Percentiles rank a stretch among this genome's conserved stretches.
phyloP scores from a whole-genome alignment of 2,113 vertebrate species.

The Dromaius novaehollandiae region DNA sequence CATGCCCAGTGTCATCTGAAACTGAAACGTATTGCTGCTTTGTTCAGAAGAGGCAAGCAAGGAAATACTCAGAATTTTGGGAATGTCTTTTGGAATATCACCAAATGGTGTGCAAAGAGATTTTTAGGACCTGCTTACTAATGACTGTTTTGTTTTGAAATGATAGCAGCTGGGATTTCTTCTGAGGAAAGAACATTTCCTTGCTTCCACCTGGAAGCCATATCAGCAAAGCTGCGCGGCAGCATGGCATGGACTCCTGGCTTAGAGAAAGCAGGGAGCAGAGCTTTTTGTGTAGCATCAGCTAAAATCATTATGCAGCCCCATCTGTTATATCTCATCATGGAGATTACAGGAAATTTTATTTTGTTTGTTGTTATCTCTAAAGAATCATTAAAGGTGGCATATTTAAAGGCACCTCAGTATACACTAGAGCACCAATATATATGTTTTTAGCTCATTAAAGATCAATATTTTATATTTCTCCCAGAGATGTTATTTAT shows the following conservation, averaged over 20 bases:
- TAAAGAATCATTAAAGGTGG: neutral
- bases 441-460: neutral
- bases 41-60: neutral
- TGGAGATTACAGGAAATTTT: neutral
- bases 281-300: neutral
- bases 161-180: neutral
- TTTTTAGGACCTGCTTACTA: neutral
- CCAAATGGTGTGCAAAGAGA: neutral
- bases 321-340: conserved; percentile 41
- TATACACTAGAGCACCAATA: neutral
- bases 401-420: neutral
- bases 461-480: neutral
- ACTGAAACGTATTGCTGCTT: neutral
- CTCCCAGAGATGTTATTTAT: neutral
- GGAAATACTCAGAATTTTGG: neutral
- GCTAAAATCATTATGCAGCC: neutral
- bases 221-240: neutral
- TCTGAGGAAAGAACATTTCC: neutral
- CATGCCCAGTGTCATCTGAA: neutral
- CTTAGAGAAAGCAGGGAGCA: conserved; percentile 14
- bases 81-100: neutral
- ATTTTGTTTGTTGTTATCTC: neutral
- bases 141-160: conserved; percentile 19
- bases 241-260: neutral
- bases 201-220: neutral